Conservation (phyloP, 2,888 invertebrate species). For the Diaperis boleti region DNA sequence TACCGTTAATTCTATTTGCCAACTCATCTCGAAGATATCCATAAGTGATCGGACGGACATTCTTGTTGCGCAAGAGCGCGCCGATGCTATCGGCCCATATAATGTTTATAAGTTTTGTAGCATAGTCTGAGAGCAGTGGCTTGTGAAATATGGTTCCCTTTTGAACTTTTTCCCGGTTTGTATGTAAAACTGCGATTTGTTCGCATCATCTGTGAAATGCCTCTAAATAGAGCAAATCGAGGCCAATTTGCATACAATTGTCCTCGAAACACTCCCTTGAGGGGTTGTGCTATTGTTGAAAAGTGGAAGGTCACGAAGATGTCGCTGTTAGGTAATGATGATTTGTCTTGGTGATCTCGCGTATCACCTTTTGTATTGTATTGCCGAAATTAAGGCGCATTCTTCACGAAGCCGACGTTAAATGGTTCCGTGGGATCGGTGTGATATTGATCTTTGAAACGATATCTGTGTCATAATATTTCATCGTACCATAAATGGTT, state of each 20-base stretch:
- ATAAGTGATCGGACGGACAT: constrained; percentile 16
- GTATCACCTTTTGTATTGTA: neutral
- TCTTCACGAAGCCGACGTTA: too few relatives aligned
- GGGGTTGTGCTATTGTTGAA: constrained; percentile 21
- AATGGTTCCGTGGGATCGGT: too few relatives aligned
- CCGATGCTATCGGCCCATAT: constrained; percentile 13
- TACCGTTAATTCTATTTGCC: constrained; percentile 11
- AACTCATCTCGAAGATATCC: constrained; percentile 14
- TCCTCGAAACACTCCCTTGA: constrained; percentile 22
- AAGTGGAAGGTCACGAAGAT: constrained; percentile 27
- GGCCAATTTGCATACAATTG: constrained; percentile 29
- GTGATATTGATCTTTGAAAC: too few relatives aligned
- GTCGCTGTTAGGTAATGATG: constrained; percentile 2
- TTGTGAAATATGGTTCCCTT: constrained; percentile 24
- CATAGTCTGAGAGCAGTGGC: neutral
- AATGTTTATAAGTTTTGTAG: constrained; percentile 24
- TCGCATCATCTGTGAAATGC: constrained; percentile 14
- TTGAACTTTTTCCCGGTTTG: constrained; percentile 1
- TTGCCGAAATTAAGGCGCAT: constrained; percentile 2
- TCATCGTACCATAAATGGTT: too few relatives aligned
- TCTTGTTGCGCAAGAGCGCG: constrained; percentile 13
- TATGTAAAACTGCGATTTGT: constrained; percentile 20
- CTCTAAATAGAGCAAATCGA: constrained; percentile 29
- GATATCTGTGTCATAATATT: too few relatives aligned
- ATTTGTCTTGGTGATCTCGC: constrained; percentile 2